These are phyloP conservation scores for Sminthurinus aureus DNA, from an alignment of 2,888 invertebrate species.

Conservation along the genomic window DNA sequence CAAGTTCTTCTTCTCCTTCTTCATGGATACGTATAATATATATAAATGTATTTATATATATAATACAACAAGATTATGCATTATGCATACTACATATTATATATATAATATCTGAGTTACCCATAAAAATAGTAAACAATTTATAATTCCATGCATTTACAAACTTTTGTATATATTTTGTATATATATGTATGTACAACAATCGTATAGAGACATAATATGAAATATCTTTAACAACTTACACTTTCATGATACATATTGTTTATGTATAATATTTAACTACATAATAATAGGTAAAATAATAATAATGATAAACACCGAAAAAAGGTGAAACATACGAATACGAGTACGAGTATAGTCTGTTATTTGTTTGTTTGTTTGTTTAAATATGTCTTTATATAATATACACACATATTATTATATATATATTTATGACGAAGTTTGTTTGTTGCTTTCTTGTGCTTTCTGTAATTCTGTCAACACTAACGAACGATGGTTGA, in stretches of 20 bases:
- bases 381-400: not conserved
- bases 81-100: not conserved
- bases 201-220: not conserved
- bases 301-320: slow-evolving; percentile 13
- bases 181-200: not conserved
- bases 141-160: not conserved
- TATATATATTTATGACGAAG: not conserved
- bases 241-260: not conserved
- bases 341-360: not conserved
- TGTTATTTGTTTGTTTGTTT: slow-evolving; percentile 6
- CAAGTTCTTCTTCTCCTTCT: not conserved
- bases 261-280: not conserved
- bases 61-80: not conserved
- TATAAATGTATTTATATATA: too few relatives aligned
- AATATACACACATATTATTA: not conserved
- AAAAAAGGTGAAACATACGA: slow-evolving; percentile 14
- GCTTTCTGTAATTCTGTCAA: not conserved
- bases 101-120: not conserved
- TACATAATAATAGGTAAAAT: not conserved
- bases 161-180: not conserved
- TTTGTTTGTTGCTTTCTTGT: not conserved
- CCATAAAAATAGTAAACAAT: slow-evolving; percentile 20
- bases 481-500: not conserved
- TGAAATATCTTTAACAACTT: not conserved
- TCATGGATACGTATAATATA: not conserved